Evolutionary conservation across 2,797 vertebrate species (phyloP), one percentile per base, ranked within the genome.

Genomic region (Eospalax fontanierii): DNA sequence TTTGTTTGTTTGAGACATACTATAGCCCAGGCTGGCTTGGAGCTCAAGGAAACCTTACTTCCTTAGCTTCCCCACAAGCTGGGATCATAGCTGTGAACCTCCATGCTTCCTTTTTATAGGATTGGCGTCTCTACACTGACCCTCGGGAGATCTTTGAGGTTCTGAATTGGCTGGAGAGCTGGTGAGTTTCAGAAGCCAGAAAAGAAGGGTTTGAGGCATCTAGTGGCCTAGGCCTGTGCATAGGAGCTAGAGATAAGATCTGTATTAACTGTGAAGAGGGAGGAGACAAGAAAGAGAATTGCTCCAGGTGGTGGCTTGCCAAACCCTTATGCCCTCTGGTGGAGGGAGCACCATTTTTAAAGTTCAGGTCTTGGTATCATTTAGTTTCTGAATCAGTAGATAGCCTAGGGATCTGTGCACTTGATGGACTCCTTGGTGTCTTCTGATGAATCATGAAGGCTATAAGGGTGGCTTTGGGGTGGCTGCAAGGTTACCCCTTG

Each of bases 81-180:
- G 54, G 14, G 40, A n/a, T 75, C 38, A 11, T 33, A 87, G 40
- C 19, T 22, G 28, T 65, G 28, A 65, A 26, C 33, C 33, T 65
- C 30, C 14, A n/a, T 35, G 15, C 14, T 30, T 26, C 28, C 65
- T 46, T 33, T 88, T 88, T 3, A 14, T 87, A 99, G 99, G 99
- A 99, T 88, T 99, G 99, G 99, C 99, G 98, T 97, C 99, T 99
- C 92, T 99, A 99, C 97, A 99, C 99, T 14, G 99, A 99, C 87
- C 99, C 99, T 54, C 98, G 98, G 80, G 99, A 99, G 96, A 98
- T 99, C 96, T 99, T 99, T 97, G 99, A 99, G 93, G 97, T 99
- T 90, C 98, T 99, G 96, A 98, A 97, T 97, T 99, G 99, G 97
- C 98, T 99, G 92, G 99, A 99, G 98, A 99, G 99, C 97, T 98